Evolutionary conservation across 2,797 vertebrate species (phyloP), one percentile per base, ranked within the genome.

Genomic region (Enteromius viviparus): DNA sequence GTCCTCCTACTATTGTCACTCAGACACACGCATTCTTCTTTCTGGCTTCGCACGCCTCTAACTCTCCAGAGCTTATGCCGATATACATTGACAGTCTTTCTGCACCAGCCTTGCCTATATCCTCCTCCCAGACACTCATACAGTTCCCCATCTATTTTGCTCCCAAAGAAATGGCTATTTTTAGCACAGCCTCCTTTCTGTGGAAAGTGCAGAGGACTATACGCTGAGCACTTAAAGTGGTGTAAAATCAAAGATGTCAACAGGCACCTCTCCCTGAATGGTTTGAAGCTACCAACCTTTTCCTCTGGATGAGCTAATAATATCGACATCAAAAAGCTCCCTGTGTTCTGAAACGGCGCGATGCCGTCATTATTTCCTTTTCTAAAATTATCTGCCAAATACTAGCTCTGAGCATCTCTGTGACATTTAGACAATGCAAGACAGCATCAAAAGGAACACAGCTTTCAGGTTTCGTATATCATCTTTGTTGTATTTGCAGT

Each of bases 401-500:
- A 77, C 86, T 89, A 64, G 88, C 55, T 77, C 49, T 64, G 82
- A 83, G 76, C 79, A 78, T n/a, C 66, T 53, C 76, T 14, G 7
- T 81, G 83, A 83, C 72, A 77, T 86, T 83, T 40, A 85, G 29
- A 81, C 47, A 77, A 74, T 83, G 49, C 42, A 42, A 8, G 2
- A 32, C 70, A 82, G 51, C 40, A 85, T 23, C 55, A 49, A 68
- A 53, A 69, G 49, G 34, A 79, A 85, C 86, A 85, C 87, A 85
- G 76, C 17, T 87, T 90, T 92, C 37, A 40, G 84, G 87, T 80
- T 91, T 92, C 87, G 89, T 87, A 92, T 89, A 92, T 92, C 92
- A 92, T 93, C 90, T 93, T 94, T 94, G 90, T 90, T 93, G 89
- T 91, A 91, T 89, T 92, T 91, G 91, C 84, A 89, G 90, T 89